These are phyloP conservation scores for Penaeus chinensis DNA, from an alignment of 1,140 invertebrate species.

Conservation along the genomic window DNA sequence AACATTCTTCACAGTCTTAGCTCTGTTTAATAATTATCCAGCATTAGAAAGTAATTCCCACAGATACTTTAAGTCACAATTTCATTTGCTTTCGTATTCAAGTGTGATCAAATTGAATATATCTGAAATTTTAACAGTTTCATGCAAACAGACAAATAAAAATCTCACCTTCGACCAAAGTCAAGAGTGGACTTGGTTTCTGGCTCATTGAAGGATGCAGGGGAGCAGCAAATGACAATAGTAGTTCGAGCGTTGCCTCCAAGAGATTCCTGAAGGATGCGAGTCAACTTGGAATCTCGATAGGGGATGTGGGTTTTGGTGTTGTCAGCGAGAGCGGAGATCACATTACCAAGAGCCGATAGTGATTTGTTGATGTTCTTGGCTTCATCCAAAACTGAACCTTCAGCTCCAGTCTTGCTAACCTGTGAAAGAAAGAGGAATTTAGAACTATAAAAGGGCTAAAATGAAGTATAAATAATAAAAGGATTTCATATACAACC, in stretches of 20 bases:
- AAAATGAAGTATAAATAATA: background rate
- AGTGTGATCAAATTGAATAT: background rate
- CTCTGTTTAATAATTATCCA: conserved; percentile 73
- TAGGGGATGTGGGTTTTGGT: conserved; percentile 92
- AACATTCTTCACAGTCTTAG: conserved; percentile 99
- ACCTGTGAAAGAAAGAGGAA: conserved; percentile 73
- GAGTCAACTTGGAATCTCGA: conserved; percentile 97
- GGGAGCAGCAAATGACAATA: conserved; percentile 99
- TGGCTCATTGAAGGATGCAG: conserved; percentile 98
- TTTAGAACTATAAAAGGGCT: background rate
- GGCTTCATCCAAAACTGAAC: conserved; percentile 97
- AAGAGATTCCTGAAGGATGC: conserved; percentile 98
- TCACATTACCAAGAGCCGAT: conserved; percentile 98
- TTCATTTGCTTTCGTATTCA: no score
- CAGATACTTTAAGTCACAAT: no score
- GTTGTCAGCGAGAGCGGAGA: conserved; percentile 97
- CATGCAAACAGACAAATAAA: no score
- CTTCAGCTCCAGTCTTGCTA: conserved; percentile 99
- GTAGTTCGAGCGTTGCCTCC: conserved; percentile 99
- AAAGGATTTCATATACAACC: background rate
- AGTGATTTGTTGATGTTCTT: conserved; percentile 99
- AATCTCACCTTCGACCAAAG: conserved; percentile 87
- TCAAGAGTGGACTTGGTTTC: conserved; percentile 99
- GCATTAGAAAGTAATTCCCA: no score
- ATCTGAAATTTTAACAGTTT: background rate